phyloP scores from a whole-genome alignment of 2,888 invertebrate species.

The Oscheius sp. region DNA sequence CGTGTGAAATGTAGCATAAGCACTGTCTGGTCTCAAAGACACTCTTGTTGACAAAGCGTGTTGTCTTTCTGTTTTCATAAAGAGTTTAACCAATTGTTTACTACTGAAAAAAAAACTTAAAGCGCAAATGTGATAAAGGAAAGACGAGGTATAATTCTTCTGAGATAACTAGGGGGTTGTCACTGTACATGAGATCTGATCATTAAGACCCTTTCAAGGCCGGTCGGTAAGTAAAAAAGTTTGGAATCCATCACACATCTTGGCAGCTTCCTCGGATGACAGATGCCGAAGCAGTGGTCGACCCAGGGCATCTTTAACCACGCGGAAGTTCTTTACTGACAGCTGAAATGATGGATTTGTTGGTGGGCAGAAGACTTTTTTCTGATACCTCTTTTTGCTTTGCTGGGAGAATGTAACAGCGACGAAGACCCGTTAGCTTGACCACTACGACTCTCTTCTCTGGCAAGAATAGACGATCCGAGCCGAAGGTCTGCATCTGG shows the following conservation, averaged over 20 bases:
- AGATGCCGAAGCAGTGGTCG: constrained; percentile 24
- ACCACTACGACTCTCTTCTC: constrained; percentile 45
- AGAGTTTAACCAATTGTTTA: constrained; percentile 1
- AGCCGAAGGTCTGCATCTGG: constrained; percentile 30
- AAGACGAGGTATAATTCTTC: constrained; percentile 31
- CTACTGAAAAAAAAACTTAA: background rate
- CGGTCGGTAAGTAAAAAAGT: constrained; percentile 20
- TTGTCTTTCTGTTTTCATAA: constrained; percentile 23
- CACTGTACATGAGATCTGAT: constrained; percentile 20
- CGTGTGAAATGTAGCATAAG: constrained; percentile 29
- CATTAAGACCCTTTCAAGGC: background rate
- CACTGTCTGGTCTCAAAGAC: constrained; percentile 28
- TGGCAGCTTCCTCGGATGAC: constrained; percentile 23
- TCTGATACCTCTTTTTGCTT: constrained; percentile 7
- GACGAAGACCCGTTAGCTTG: constrained; percentile 41
- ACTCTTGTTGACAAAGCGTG: constrained; percentile 10
- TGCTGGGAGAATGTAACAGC: constrained; percentile 47
- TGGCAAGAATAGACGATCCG: constrained; percentile 27
- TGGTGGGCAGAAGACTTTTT: background rate
- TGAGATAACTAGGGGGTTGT: constrained; percentile 7
- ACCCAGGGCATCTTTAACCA: constrained; percentile 21
- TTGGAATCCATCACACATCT: constrained; percentile 28
- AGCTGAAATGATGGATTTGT: constrained; percentile 12
- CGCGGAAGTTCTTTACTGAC: constrained; percentile 28
- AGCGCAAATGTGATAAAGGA: constrained; percentile 21